Evolutionary conservation across 2,113 vertebrate genomes (phyloP).

Genomic region (Eretmodus cyanostictus): DNA sequence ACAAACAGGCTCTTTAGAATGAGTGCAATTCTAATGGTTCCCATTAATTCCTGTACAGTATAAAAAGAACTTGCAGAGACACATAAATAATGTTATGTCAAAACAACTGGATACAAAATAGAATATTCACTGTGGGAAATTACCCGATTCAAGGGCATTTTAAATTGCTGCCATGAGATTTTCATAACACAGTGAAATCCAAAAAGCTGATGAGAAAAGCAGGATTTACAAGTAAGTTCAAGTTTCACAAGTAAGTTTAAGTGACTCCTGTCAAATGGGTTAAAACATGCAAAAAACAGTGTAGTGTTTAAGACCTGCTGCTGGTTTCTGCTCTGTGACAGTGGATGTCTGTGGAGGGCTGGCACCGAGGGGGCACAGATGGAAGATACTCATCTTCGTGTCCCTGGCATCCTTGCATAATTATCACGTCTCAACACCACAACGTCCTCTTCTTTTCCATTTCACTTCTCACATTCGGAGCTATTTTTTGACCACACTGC

Average conservation of each 20-base stretch:
- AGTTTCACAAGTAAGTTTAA: neutral
- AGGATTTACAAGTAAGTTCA: neutral
- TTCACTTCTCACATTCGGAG: constrained; percentile 18
- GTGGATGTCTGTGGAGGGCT: constrained; percentile 23
- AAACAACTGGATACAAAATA: neutral
- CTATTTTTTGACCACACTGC: constrained; percentile 9
- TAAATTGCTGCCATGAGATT: neutral
- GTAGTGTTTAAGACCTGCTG: neutral
- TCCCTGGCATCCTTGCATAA: constrained; percentile 50
- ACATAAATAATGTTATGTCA: neutral
- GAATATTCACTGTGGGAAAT: neutral
- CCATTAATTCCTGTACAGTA: neutral
- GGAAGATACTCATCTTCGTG: constrained; percentile 52
- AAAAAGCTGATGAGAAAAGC: neutral
- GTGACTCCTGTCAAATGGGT: neutral
- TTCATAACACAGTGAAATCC: neutral
- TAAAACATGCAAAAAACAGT: neutral
- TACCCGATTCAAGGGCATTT: neutral
- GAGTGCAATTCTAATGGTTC: neutral
- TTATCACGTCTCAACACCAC: constrained; percentile 46
- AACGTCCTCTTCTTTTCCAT: constrained; percentile 15
- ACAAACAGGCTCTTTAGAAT: neutral
- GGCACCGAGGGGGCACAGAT: constrained; percentile 50
- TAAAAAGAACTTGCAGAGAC: neutral
- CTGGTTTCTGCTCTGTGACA: constrained; percentile 1